These are phyloP conservation scores for Chionomys nivalis DNA, from an alignment of 2,113 vertebrate species.

Conservation along the genomic window DNA sequence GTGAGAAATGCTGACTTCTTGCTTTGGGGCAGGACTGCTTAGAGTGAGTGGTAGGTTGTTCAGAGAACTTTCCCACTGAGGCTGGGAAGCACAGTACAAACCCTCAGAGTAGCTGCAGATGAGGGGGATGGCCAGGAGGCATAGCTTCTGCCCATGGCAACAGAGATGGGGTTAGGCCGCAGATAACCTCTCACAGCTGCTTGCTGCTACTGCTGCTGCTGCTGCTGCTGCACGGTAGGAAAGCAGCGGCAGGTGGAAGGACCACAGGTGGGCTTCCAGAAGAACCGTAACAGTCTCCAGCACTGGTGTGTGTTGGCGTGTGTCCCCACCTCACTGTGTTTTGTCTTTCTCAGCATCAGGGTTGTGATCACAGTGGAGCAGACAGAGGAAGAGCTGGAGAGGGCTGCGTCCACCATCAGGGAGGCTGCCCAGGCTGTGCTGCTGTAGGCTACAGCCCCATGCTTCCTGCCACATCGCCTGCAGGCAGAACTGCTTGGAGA, in stretches of 20 bases:
- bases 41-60: no score
- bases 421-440: constrained; percentile 89
- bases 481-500: constrained; percentile 25
- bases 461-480: background rate
- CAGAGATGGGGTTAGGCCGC: rapidly evolving
- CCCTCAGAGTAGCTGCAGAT: background rate
- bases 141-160: background rate
- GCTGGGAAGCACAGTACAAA: no score
- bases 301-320: rapidly evolving
- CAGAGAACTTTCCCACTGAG: background rate
- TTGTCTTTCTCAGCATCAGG: constrained; percentile 90
- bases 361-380: constrained; percentile 95
- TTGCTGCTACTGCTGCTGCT: no score
- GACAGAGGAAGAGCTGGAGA: constrained; percentile 92
- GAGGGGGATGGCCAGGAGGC: rapidly evolving
- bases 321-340: background rate
- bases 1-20: background rate
- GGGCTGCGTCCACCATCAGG: constrained; percentile 89
- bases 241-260: background rate
- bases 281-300: background rate
- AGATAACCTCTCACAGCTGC: no score
- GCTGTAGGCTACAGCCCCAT: constrained; percentile 76
- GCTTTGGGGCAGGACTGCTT: background rate
- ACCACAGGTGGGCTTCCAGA: rapidly evolving
- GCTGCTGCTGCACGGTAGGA: rapidly evolving